These are phyloP conservation scores for Chrysolina oricalcia DNA, from an alignment of 2,888 invertebrate genomes.

Conservation along the genomic window DNA sequence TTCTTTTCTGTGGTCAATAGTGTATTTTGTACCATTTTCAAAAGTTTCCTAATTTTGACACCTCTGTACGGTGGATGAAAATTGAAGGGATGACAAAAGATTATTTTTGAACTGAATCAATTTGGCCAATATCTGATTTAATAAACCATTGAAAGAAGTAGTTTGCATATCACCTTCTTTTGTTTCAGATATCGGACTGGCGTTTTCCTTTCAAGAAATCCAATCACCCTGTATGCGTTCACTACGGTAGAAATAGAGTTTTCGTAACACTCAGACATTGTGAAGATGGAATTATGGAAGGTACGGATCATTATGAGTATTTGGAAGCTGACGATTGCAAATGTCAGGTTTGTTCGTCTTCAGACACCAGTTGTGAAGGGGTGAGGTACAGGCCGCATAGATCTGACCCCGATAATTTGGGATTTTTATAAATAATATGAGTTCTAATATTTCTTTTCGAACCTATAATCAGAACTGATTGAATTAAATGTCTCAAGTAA, in stretches of 20 bases:
- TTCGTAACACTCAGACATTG: conserved; percentile 82
- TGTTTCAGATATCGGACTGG: conserved; percentile 85
- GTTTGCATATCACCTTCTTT: neutral
- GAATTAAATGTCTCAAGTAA: neutral
- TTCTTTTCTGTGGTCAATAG: no score
- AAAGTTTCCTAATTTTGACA: no score
- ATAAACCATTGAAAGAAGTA: neutral
- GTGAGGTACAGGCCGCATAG: conserved; percentile 73
- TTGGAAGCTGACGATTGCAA: conserved; percentile 86
- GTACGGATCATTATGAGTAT: conserved; percentile 81
- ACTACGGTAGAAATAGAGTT: conserved; percentile 80
- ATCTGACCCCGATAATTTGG: conserved; percentile 66
- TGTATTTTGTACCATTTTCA: no score
- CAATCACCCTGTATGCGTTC: conserved; percentile 89
- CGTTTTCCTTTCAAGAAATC: conserved; percentile 91
- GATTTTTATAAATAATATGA: conserved; percentile 54
- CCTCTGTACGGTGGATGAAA: no score
- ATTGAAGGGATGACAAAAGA: no score
- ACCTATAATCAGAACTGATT: neutral
- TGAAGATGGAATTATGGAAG: conserved; percentile 81
- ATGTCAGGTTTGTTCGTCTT: conserved; percentile 81
- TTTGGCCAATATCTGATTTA: no score
- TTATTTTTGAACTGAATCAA: no score
- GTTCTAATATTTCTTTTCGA: neutral
- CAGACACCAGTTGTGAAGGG: conserved; percentile 83